Evolutionary conservation across 2,888 invertebrate species (phyloP).

Genomic region (Agonopterix subpropinquella): DNA sequence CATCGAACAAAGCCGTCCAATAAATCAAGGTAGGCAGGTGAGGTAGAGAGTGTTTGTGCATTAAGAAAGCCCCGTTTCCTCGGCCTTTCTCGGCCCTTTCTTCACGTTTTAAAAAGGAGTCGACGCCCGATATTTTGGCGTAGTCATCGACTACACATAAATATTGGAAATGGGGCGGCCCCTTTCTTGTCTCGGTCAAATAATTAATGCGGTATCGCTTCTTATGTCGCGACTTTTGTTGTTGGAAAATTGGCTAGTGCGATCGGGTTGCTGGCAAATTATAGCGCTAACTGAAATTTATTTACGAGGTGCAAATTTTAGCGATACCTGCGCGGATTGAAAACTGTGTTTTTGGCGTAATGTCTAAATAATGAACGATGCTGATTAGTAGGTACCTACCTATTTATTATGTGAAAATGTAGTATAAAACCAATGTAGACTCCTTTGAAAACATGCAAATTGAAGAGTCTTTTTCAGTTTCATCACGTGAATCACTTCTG

Average conservation of each 20-base stretch:
- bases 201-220: slow-evolving; percentile 70
- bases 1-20: slow-evolving; percentile 68
- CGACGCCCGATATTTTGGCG: slow-evolving; percentile 71
- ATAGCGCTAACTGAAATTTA: too few relatives aligned
- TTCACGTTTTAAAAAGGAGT: slow-evolving; percentile 74
- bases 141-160: slow-evolving; percentile 76
- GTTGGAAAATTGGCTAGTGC: slow-evolving; percentile 47
- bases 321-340: too few relatives aligned
- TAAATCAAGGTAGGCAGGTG: slow-evolving; percentile 72
- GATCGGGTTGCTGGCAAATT: slow-evolving; percentile 19
- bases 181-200: slow-evolving; percentile 72
- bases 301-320: too few relatives aligned
- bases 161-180: slow-evolving; percentile 74
- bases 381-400: too few relatives aligned
- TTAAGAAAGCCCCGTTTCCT: slow-evolving; percentile 70
- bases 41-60: slow-evolving; percentile 71
- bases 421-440: too few relatives aligned
- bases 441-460: too few relatives aligned
- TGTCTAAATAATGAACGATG: too few relatives aligned
- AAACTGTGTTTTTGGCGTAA: too few relatives aligned
- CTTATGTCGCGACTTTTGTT: slow-evolving; percentile 64
- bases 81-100: slow-evolving; percentile 72
- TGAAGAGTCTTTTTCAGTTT: too few relatives aligned
- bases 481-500: too few relatives aligned
- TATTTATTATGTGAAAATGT: too few relatives aligned